Base-by-base conservation (phyloP, 2,797 vertebrate genomes). In the Varecia variegata region DNA sequence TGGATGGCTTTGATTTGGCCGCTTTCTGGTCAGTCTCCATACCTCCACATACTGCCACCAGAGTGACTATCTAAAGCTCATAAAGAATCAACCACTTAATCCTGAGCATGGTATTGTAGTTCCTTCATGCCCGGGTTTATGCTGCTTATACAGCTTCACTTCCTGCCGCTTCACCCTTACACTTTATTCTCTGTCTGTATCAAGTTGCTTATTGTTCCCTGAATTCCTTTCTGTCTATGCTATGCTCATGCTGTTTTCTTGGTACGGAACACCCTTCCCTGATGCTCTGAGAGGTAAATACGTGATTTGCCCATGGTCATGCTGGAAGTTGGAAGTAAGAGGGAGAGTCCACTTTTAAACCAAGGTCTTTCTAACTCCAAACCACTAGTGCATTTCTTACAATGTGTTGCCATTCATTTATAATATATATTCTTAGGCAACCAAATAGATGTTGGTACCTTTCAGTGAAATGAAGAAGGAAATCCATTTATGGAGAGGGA, bases 391-490 rank as follows among this genome's bases (percentile, higher is more conserved):
- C 30, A 32, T 79, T 60, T 88, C 52, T 76, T 58, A 82, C 13
- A 82, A 0, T 43, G 17, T 70, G 32, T 47, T 58, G n/a, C 77
- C 38, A 17, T 12, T 62, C 62, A 60, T 25, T n/a, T 93, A 58
- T 2, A 73, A 17, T n/a, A 7, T 32, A 18, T 94, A 27, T 50
- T 82, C 67, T 30, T 27, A 60, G 47, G 21, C 32, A 87, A 17
- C 32, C 38, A 86, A 30, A 73, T 4, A 93, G 30, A 38, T 76
- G 1, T 7, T 71, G 71, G 17, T 67, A 38, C 21, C 67, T 92
- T 87, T 90, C 62, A 81, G 1, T 32, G 15, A 96, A 88, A 91
- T 73, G 62, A 96, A 45, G 70, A 88, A 81, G 85, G 65, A 96
- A 90, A 88, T 71, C 38, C 25, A 30, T 10, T 54, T 92, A 88